These are phyloP conservation scores for Ametastegia equiseti DNA, from an alignment of 2,888 invertebrate genomes.

Conservation along the genomic window DNA sequence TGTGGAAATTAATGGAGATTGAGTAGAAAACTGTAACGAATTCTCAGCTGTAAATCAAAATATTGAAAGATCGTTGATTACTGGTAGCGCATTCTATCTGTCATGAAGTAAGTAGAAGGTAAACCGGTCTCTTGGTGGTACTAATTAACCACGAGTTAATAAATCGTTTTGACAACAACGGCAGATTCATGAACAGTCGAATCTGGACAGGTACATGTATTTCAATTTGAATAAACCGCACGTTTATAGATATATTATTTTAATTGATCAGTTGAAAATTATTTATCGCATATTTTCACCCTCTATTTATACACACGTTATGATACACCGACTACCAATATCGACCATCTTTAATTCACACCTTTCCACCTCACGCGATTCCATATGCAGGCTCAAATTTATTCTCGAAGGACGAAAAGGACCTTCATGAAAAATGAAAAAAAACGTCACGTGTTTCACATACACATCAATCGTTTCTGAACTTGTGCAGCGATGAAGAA, in stretches of 20 bases:
- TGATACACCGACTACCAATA: constrained; percentile 7
- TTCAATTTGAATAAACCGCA: constrained; percentile 18
- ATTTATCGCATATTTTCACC: constrained; percentile 12
- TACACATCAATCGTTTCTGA: no score
- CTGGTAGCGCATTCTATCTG: background rate
- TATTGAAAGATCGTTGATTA: constrained; percentile 66
- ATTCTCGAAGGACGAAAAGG: background rate
- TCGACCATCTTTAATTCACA: constrained; percentile 12
- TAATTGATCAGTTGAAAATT: constrained; percentile 39
- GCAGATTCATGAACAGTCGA: constrained; percentile 37
- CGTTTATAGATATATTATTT: constrained; percentile 22
- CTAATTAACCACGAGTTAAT: constrained; percentile 70
- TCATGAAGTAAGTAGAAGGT: constrained; percentile 48
- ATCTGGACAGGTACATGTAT: constrained; percentile 14
- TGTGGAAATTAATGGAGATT: background rate
- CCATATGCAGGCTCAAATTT: background rate
- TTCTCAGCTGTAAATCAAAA: constrained; percentile 54
- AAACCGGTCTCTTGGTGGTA: constrained; percentile 70
- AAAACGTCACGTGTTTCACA: no score
- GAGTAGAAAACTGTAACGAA: background rate
- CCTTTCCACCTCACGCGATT: background rate
- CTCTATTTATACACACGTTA: no score
- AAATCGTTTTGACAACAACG: constrained; percentile 56
- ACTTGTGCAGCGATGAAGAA: background rate
- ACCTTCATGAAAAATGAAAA: no score